phyloP scores from a whole-genome alignment of 2,797 vertebrate genomes.

The Epinephelus awoara region DNA sequence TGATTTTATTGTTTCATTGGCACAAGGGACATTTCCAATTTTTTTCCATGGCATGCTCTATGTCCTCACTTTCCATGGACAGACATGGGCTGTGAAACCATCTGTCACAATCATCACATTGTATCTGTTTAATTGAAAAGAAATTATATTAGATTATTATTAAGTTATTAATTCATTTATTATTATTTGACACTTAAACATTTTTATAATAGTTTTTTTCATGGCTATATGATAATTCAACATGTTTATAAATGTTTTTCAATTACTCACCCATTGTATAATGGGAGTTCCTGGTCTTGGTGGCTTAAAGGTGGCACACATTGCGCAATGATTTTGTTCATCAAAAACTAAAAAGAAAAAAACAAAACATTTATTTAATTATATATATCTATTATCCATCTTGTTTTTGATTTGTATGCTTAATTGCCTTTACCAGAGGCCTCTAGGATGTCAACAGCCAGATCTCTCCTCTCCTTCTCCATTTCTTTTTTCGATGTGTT shows the following conservation, averaged over 20 bases:
- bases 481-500: not conserved
- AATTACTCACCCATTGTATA: not conserved
- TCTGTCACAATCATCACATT: not conserved
- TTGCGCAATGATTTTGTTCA: not conserved
- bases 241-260: not conserved
- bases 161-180: not conserved
- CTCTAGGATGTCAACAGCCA: not conserved
- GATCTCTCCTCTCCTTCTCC: not conserved
- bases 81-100: not conserved
- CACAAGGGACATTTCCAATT: not conserved
- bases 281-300: not conserved
- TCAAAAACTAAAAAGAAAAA: not conserved
- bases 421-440: not conserved
- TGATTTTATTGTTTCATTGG: too few relatives aligned
- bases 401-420: not conserved
- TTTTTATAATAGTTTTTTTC: too few relatives aligned
- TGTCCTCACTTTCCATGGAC: not conserved
- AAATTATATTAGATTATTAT: not conserved
- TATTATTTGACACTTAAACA: not conserved
- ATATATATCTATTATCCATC: not conserved
- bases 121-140: not conserved
- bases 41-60: not conserved
- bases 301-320: not conserved
- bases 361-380: not conserved
- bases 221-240: not conserved